Conservation (phyloP, 2,113 vertebrate species). For the Lycaon pictus region DNA sequence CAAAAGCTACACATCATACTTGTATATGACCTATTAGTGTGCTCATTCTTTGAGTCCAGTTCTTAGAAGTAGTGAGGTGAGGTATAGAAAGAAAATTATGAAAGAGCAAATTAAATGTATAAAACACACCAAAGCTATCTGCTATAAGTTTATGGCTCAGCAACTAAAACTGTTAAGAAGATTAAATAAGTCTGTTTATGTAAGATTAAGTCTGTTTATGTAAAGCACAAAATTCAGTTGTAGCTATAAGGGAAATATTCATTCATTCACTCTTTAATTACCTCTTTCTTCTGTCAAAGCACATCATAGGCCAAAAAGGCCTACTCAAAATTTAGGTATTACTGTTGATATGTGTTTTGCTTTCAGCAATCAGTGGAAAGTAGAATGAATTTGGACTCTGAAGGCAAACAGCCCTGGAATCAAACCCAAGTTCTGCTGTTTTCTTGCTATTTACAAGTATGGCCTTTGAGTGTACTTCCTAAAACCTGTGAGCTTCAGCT, state of each 20-base stretch:
- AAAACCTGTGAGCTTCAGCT: background rate
- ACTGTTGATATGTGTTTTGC: background rate
- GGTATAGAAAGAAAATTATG: background rate
- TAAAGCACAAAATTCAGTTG: background rate
- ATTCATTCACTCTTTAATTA: background rate
- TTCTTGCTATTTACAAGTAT: background rate
- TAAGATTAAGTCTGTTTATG: background rate
- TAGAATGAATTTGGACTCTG: constrained; percentile 53
- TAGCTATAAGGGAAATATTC: background rate
- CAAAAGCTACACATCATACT: background rate
- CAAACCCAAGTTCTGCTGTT: background rate
- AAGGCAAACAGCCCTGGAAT: background rate
- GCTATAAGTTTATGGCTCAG: background rate
- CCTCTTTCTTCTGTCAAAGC: background rate
- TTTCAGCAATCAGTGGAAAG: background rate
- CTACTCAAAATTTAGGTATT: background rate
- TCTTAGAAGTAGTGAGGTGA: background rate
- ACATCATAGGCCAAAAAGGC: background rate
- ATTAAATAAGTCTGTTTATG: background rate
- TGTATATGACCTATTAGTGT: background rate
- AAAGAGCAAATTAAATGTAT: background rate
- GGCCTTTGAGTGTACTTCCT: background rate
- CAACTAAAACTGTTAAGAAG: constrained; percentile 9
- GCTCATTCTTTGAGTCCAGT: background rate
- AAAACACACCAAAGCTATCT: background rate